phyloP scores from a whole-genome alignment of 2,113 vertebrate species.

The Steatornis caripensis region DNA sequence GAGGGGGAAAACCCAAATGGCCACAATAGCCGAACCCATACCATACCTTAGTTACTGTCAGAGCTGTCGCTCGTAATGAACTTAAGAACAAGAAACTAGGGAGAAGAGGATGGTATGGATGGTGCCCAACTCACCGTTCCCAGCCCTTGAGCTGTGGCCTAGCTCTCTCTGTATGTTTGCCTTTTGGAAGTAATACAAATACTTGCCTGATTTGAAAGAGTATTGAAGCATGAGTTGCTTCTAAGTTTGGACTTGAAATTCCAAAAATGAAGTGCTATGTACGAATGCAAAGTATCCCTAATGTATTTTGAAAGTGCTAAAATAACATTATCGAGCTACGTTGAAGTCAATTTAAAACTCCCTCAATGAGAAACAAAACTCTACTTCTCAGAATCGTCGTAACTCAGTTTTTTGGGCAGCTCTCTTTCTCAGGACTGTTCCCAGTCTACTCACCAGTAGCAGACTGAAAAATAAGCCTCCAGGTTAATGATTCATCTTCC shows the following conservation, averaged over 20 bases:
- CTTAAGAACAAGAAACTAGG: not conserved
- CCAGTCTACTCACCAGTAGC: not conserved
- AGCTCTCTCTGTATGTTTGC: not conserved
- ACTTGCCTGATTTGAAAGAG: not conserved
- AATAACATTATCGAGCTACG: not conserved
- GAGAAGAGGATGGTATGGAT: not conserved
- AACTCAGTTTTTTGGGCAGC: not conserved
- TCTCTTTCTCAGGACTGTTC: not conserved
- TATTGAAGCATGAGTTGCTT: not conserved
- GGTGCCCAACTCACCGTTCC: not conserved
- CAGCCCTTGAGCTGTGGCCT: not conserved
- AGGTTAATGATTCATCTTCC: not conserved
- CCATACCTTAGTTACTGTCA: not conserved
- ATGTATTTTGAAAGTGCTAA: not conserved
- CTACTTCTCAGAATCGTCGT: not conserved
- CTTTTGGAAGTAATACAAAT: not conserved
- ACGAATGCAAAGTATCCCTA: not conserved
- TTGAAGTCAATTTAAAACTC: not conserved
- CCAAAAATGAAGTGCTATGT: not conserved
- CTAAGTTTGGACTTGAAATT: not conserved
- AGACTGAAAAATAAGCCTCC: not conserved
- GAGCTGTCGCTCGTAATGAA: not conserved
- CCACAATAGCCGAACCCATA: not conserved
- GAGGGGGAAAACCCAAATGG: not conserved
- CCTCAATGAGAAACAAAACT: not conserved